A percentile compares a stretch with the other conserved stretches of the same genome.
Conservation (phyloP, 2,113 vertebrate genomes). For the Pimephales promelas region DNA sequence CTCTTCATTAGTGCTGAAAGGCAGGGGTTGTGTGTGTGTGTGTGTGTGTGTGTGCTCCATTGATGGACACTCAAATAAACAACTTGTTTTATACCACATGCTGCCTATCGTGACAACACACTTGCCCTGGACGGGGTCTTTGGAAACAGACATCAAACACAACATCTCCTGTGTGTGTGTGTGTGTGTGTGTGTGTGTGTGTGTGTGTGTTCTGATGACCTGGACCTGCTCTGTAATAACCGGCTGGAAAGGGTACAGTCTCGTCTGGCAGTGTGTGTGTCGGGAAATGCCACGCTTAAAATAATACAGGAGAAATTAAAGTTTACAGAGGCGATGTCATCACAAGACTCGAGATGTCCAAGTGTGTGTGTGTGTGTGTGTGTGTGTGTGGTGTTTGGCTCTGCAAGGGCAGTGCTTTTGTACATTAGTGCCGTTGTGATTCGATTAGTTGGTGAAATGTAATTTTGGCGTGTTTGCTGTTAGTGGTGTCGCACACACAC, state of each 20-base stretch:
- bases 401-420: neutral
- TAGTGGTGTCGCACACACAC: conserved; percentile 4
- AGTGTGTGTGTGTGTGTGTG: neutral
- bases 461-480: conserved; percentile 25
- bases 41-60: neutral
- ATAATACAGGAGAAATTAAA: neutral
- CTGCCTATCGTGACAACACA: neutral
- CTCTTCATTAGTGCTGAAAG: conserved; percentile 26
- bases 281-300: neutral
- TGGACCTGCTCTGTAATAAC: neutral
- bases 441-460: conserved; percentile 18
- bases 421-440: conserved; percentile 27
- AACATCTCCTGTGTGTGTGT: too few species aligned
- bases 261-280: neutral
- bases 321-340: conserved; percentile 10
- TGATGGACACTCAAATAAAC: conserved; percentile 3
- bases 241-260: neutral
- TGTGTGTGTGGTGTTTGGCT: neutral
- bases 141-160: too few species aligned
- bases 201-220: neutral
- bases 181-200: too few species aligned
- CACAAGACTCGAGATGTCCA: neutral
- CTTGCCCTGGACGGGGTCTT: neutral
- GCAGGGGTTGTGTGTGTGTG: neutral
- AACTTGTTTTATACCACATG: neutral